Base-by-base conservation (phyloP, 2,888 invertebrate species). In the Lithodes maja region DNA sequence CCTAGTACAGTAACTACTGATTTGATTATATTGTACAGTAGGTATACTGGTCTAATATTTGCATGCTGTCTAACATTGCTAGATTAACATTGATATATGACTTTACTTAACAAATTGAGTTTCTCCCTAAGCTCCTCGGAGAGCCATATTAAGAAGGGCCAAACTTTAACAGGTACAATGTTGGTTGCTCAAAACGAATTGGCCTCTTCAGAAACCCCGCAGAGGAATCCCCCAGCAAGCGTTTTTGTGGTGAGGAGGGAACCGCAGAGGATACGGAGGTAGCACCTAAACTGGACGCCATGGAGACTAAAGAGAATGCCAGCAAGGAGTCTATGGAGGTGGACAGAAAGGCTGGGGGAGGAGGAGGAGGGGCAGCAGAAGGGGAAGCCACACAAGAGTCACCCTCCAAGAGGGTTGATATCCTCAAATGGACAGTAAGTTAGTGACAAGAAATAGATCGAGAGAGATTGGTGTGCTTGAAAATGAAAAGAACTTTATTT, bases 351-450 rank as follows among this genome's bases (percentile, higher is more conserved):
- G 52, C 78, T n/a, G 68, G 9, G n/a, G 17, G 68, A n/a, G 3
- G 17, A 17, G 68, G 17, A 17, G 83, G 71, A 7, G 68, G 53
- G 71, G 33, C 9, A 9, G 55, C 61, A 2, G 85, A 85, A 49
- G 82, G 55, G 12, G 86, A 86, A 49, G 83, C 83, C n/a, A 50
- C 85, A 12, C 33, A 77, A 12, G 86, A 89, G 1, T 90, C 88
- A 33, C 90, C 90, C 17, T 49, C 88, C 3, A 86, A 84, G 54
- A 95, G 95, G 93, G 93, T 95, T 33, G 95, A 96, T 93, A 96
- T 96, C 33, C 93, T 95, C 49, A 95, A 95, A 93, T 96, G 96
- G 96, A 95, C 92, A 89, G 94, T 93, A 90, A 92, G 92, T 92
- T 61, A 33, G 33, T 33, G 33, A 33, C 33, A 0, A 33, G 33